Conservation (phyloP, 2,113 vertebrate species). For the Actenoides hombroni region DNA sequence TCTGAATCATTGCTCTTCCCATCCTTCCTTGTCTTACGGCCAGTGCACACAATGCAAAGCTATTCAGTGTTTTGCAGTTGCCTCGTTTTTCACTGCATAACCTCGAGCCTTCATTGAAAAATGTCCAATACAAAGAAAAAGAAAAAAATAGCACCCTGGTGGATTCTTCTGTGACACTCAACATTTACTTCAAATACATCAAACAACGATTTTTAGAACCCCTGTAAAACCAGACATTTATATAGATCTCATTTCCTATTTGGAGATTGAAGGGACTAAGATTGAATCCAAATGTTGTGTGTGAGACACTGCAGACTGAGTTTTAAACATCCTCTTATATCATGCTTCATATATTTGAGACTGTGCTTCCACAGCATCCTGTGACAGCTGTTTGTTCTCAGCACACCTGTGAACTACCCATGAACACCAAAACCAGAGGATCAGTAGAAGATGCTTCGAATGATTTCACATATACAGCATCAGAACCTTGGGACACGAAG, state of each 20-base stretch:
- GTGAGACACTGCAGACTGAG: neutral
- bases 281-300: neutral
- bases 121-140: neutral
- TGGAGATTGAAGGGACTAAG: neutral
- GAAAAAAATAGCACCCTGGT: neutral
- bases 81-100: neutral
- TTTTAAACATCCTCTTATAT: neutral
- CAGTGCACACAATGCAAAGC: neutral
- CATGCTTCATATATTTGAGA: neutral
- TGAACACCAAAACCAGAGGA: neutral
- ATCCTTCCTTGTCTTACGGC: neutral
- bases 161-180: neutral
- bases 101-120: neutral
- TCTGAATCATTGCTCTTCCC: neutral
- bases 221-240: neutral
- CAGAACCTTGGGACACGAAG: neutral
- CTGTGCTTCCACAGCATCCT: neutral
- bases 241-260: neutral
- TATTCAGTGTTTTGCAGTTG: neutral
- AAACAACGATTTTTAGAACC: neutral
- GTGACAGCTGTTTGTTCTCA: neutral
- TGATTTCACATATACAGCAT: neutral
- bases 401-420: neutral
- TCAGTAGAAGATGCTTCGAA: neutral
- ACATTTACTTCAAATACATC: neutral